These are phyloP conservation scores for Phragmatobia fuliginosa DNA, from an alignment of 2,888 invertebrate species.

Conservation along the genomic window DNA sequence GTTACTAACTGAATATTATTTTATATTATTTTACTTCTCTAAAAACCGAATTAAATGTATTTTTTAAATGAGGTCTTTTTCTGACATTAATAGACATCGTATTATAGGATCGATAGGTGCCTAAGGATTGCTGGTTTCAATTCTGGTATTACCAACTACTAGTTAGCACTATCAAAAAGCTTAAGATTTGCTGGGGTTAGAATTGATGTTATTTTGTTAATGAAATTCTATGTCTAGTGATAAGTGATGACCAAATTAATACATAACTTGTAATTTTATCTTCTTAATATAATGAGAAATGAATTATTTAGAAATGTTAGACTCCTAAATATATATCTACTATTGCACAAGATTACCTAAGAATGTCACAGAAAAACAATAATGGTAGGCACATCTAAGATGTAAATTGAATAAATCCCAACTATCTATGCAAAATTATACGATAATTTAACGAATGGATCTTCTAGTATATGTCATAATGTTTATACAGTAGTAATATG, in stretches of 20 bases:
- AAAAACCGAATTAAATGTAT: not conserved
- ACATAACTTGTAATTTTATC: not conserved
- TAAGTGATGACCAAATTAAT: not conserved
- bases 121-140: too few relatives aligned
- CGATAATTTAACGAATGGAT: constrained; percentile 41
- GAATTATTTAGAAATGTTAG: not conserved
- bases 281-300: not conserved
- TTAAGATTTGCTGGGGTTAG: too few relatives aligned
- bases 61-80: not conserved
- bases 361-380: constrained; percentile 13
- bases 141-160: too few relatives aligned
- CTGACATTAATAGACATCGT: too few relatives aligned
- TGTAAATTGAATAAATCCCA: constrained; percentile 24
- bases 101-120: too few relatives aligned
- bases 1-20: not conserved
- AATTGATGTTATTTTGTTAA: too few relatives aligned
- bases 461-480: constrained; percentile 36
- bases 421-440: constrained; percentile 49
- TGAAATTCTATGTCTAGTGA: too few relatives aligned
- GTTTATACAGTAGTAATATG: constrained; percentile 45
- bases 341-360: not conserved
- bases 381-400: constrained; percentile 6
- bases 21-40: not conserved
- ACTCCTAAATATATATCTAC: not conserved
- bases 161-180: too few relatives aligned